These are phyloP conservation scores for Muscidifurax raptorellus DNA, from an alignment of 1,140 invertebrate genomes.

Conservation along the genomic window DNA sequence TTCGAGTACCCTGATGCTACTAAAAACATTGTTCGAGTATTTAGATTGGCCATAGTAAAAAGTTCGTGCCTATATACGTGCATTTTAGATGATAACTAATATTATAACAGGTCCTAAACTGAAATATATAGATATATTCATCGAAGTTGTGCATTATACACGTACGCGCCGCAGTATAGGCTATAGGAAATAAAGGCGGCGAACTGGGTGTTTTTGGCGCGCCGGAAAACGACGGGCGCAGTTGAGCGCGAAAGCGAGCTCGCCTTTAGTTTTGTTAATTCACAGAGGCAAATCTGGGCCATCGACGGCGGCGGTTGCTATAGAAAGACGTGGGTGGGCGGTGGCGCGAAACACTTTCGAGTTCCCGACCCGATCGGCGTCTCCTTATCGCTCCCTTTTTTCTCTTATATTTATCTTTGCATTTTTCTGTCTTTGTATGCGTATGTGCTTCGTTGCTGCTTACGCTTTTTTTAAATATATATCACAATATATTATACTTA, in stretches of 20 bases:
- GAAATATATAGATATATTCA: no score
- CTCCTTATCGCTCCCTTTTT: background rate
- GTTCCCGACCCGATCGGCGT: conserved; percentile 4
- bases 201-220: background rate
- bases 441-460: conserved; percentile 4
- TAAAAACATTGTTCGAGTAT: background rate
- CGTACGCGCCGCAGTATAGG: no score
- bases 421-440: background rate
- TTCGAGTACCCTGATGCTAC: background rate
- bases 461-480: background rate
- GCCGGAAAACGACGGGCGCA: background rate
- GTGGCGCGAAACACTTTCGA: conserved; percentile 19
- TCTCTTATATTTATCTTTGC: background rate
- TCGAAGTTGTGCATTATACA: no score
- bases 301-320: background rate
- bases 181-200: background rate
- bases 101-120: no score
- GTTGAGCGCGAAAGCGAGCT: background rate
- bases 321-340: conserved; percentile 2
- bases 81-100: no score
- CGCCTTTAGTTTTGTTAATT: conserved; percentile 17
- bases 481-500: background rate
- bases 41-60: background rate
- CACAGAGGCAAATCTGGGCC: background rate
- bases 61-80: no score